phyloP scores from a whole-genome alignment of 2,797 vertebrate species.

The Limnodromus scolopaceus region DNA sequence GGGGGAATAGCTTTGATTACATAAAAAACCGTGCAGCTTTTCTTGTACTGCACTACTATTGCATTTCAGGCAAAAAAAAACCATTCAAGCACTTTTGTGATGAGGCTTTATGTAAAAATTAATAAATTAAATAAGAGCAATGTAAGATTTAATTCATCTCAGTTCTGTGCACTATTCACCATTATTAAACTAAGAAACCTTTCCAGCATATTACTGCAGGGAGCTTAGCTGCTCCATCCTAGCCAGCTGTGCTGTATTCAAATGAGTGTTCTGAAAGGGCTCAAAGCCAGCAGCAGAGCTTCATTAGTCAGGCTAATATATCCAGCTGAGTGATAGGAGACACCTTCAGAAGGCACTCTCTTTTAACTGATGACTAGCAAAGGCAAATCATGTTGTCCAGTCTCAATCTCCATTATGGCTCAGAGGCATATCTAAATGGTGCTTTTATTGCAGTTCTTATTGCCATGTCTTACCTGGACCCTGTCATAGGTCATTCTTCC shows the following conservation, averaged over 20 bases:
- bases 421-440: neutral
- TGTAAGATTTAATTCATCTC: neutral
- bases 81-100: neutral
- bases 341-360: neutral
- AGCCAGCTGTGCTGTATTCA: neutral
- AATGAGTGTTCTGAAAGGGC: neutral
- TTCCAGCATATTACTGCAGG: neutral
- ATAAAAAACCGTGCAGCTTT: neutral
- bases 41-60: neutral
- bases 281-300: neutral
- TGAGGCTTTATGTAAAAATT: neutral
- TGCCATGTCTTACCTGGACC: neutral
- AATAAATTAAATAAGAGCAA: neutral
- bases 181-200: neutral
- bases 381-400: neutral
- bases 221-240: neutral
- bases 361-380: neutral
- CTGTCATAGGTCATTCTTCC: neutral
- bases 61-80: neutral
- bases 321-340: neutral
- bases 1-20: neutral
- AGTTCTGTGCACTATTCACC: neutral
- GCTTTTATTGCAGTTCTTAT: neutral
- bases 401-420: neutral
- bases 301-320: neutral